Conservation (phyloP, 2,113 vertebrate species). For the Bungarus multicinctus region DNA sequence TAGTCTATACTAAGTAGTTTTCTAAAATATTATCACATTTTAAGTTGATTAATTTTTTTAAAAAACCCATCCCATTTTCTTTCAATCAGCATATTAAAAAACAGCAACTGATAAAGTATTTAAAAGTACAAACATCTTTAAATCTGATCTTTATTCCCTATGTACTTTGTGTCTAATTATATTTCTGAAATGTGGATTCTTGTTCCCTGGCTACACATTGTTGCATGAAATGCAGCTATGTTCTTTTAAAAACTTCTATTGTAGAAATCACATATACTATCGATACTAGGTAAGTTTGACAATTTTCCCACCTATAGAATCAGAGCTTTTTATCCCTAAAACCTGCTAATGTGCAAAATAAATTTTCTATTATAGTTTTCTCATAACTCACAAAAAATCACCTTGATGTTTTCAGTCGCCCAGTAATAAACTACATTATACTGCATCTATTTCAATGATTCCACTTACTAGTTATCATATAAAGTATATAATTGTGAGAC, state of each 20-base stretch:
- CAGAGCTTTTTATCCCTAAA: background rate
- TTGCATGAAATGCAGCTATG: background rate
- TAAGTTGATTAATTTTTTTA: background rate
- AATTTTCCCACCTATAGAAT: background rate
- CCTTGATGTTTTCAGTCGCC: background rate
- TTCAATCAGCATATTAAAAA: background rate
- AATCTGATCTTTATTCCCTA: background rate
- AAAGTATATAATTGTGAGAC: background rate
- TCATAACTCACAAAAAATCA: background rate
- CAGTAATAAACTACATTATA: background rate
- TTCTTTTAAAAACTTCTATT: background rate
- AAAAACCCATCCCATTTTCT: background rate
- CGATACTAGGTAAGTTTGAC: background rate
- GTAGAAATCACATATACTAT: background rate
- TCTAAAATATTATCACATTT: background rate
- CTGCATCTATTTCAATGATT: background rate
- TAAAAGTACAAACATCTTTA: background rate
- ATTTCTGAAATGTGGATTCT: background rate
- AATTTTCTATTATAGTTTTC: background rate
- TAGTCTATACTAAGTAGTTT: background rate
- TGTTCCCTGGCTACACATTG: background rate
- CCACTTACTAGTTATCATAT: background rate
- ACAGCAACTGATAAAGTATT: background rate
- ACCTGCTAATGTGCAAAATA: background rate
- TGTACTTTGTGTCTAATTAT: background rate